phyloP scores from a whole-genome alignment of 2,113 vertebrate species.

The Cavia aperea region DNA sequence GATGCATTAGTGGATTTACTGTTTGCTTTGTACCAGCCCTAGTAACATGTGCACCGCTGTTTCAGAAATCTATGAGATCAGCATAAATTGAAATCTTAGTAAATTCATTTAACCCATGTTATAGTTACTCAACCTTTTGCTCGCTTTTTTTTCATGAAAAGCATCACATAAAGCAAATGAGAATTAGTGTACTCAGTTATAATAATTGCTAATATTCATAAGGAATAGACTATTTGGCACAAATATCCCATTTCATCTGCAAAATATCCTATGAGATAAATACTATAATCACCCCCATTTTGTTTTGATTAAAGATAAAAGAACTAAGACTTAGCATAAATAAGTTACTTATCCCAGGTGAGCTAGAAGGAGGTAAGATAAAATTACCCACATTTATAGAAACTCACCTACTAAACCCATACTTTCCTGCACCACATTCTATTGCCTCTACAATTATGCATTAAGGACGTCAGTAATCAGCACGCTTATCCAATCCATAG shows the following conservation, averaged over 20 bases:
- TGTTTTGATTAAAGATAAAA: background rate
- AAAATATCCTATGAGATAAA: background rate
- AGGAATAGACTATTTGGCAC: background rate
- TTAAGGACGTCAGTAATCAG: background rate
- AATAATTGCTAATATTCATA: background rate
- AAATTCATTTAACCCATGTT: background rate
- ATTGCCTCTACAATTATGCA: background rate
- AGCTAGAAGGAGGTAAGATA: background rate
- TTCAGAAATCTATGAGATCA: background rate
- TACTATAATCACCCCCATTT: background rate
- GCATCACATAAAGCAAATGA: background rate
- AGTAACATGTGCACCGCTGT: background rate
- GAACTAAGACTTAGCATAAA: background rate
- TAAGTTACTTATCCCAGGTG: background rate
- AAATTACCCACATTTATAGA: background rate
- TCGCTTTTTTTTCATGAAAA: slow-evolving; percentile 15
- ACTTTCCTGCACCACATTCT: background rate
- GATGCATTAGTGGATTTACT: background rate
- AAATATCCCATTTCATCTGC: background rate
- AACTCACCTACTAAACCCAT: background rate
- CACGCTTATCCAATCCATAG: background rate
- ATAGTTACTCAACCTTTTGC: background rate
- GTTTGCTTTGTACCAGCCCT: background rate
- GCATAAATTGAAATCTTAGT: background rate
- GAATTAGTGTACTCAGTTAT: background rate